Percentiles rank a stretch among this genome's conserved stretches.
Conservation (phyloP, 2,888 invertebrate genomes). For the Amiota communis region DNA sequence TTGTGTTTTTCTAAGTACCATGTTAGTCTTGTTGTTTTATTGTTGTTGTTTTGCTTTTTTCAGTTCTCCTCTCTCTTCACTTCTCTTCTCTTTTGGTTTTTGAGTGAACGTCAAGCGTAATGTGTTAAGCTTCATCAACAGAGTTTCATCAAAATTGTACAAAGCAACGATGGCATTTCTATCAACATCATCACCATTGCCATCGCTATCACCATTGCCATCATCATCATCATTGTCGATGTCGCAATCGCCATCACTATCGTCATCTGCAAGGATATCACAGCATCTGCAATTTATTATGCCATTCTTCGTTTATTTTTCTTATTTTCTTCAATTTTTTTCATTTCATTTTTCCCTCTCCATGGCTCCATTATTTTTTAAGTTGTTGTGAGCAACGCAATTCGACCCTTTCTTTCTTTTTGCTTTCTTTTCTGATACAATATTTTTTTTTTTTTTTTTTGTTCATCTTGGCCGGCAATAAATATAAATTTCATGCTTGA, state of each 20-base stretch:
- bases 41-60: conserved; percentile 5
- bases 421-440: conserved; percentile 1
- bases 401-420: conserved; percentile 17
- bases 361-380: background rate
- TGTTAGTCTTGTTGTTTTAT: background rate
- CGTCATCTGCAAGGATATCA: conserved; percentile 19
- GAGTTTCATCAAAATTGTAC: too few relatives aligned
- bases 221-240: background rate
- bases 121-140: conserved; percentile 13
- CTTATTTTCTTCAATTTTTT: conserved; percentile 13
- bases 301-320: conserved; percentile 7
- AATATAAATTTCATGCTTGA: conserved; percentile 31
- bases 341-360: background rate
- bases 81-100: too few relatives aligned
- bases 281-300: conserved; percentile 29
- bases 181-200: background rate
- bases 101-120: background rate
- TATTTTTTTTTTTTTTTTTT: background rate
- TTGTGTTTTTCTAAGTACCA: conserved; percentile 2
- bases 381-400: background rate
- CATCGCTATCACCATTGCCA: background rate
- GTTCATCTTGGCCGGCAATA: conserved; percentile 11
- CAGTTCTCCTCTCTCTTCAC: too few relatives aligned
- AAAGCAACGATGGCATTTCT: background rate
- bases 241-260: background rate